Conservation (phyloP, 2,888 invertebrate species). For the Catocala sponsa region DNA sequence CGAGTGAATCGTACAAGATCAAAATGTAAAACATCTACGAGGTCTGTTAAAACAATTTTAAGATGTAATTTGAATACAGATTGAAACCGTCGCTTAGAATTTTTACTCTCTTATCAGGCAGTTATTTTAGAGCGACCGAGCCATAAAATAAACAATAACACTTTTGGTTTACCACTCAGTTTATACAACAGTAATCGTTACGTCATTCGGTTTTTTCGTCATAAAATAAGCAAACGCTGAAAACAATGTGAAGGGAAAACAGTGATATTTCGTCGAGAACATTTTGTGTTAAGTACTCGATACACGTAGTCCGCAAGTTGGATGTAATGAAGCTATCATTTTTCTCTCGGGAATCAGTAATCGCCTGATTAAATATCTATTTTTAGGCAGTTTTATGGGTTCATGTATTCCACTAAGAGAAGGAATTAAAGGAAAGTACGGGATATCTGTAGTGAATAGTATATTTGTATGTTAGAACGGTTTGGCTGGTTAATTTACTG, state of each 20-base stretch:
- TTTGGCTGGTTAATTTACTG: too few species aligned
- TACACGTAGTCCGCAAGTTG: background rate
- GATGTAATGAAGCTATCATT: slow-evolving; percentile 11
- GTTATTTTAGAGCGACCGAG: background rate
- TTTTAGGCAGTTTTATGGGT: slow-evolving; percentile 35
- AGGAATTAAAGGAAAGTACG: background rate
- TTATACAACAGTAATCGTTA: background rate
- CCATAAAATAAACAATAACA: slow-evolving; percentile 8
- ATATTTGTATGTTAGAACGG: background rate
- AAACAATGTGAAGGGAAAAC: background rate
- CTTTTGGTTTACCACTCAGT: slow-evolving; percentile 2
- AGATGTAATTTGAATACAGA: too few species aligned
- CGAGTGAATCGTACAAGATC: slow-evolving; percentile 1
- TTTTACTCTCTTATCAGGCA: slow-evolving; percentile 1
- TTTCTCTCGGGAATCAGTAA: slow-evolving; percentile 29
- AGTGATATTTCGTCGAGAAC: background rate
- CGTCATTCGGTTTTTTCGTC: slow-evolving; percentile 2
- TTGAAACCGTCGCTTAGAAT: background rate
- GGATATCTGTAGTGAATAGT: background rate
- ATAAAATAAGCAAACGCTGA: background rate
- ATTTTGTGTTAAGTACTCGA: slow-evolving; percentile 1
- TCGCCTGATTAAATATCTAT: slow-evolving; percentile 50
- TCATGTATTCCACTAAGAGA: slow-evolving; percentile 14
- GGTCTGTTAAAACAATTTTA: background rate
- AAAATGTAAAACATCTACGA: background rate